These are phyloP conservation scores for Ceramica pisi DNA, from an alignment of 2,888 invertebrate species.

Conservation along the genomic window DNA sequence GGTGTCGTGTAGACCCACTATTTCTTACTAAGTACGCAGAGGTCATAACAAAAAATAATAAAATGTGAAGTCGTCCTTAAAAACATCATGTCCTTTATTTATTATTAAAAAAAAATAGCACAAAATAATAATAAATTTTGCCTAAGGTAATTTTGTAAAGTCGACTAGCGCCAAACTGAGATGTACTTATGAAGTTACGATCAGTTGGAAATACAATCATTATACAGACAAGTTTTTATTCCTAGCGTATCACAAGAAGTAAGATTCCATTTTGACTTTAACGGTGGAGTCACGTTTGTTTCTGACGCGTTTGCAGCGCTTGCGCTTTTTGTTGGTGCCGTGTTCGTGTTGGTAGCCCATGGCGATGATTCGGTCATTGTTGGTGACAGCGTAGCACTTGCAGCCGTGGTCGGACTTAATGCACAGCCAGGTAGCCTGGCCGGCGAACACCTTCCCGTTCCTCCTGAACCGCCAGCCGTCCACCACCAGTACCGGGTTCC, in stretches of 20 bases:
- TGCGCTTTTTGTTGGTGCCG: slow-evolving; percentile 64
- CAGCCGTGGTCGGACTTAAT: slow-evolving; percentile 85
- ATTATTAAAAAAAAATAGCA: neutral
- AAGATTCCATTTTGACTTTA: slow-evolving; percentile 28
- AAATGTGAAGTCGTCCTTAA: neutral
- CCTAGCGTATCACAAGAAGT: slow-evolving; percentile 19
- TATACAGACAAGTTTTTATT: slow-evolving; percentile 6
- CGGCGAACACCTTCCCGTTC: slow-evolving; percentile 63
- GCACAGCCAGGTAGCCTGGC: slow-evolving; percentile 78
- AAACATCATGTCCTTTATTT: slow-evolving; percentile 31
- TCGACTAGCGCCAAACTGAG: neutral
- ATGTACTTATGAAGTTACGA: slow-evolving; percentile 11
- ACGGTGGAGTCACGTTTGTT: slow-evolving; percentile 21
- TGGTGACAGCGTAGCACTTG: slow-evolving; percentile 78
- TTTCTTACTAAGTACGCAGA: neutral
- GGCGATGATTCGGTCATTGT: slow-evolving; percentile 71
- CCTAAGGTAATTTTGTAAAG: slow-evolving; percentile 9
- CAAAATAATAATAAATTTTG: slow-evolving; percentile 1
- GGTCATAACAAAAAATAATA: slow-evolving; percentile 17
- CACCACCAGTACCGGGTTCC: slow-evolving; percentile 83
- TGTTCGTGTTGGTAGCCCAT: slow-evolving; percentile 76
- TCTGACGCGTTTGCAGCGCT: slow-evolving; percentile 21
- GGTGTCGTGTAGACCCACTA: no score
- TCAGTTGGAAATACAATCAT: slow-evolving; percentile 10
- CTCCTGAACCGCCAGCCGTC: slow-evolving; percentile 80